These are phyloP conservation scores for Pristionchus arcanus DNA, from an alignment of 2,888 invertebrate genomes.

Conservation along the genomic window DNA sequence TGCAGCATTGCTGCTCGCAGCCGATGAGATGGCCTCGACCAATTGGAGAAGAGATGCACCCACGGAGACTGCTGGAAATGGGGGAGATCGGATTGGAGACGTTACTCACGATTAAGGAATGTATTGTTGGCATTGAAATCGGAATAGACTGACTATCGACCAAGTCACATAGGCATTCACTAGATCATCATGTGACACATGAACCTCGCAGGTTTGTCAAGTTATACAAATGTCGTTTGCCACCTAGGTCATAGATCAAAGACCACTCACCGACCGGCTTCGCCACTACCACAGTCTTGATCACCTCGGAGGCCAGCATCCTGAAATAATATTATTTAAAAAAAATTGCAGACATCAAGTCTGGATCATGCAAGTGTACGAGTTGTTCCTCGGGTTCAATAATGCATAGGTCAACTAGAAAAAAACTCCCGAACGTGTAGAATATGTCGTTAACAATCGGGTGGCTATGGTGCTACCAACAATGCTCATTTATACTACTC, in stretches of 20 bases:
- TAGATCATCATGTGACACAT: neutral
- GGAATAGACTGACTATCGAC: neutral
- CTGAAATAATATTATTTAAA: conserved; percentile 1
- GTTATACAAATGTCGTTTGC: neutral
- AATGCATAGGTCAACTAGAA: too few relatives aligned
- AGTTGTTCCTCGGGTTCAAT: too few relatives aligned
- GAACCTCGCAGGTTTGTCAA: neutral
- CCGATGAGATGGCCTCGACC: conserved; percentile 62
- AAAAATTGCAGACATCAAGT: neutral
- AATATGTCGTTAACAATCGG: too few relatives aligned
- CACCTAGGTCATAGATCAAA: neutral
- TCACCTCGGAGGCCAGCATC: conserved; percentile 26
- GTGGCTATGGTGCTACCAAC: too few relatives aligned
- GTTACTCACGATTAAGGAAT: too few relatives aligned
- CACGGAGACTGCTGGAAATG: conserved; percentile 19
- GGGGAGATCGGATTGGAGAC: too few relatives aligned
- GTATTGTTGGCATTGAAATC: neutral
- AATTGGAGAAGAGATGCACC: conserved; percentile 29
- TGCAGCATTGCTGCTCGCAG: conserved; percentile 62
- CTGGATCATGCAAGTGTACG: too few relatives aligned
- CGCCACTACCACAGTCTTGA: neutral
- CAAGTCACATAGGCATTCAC: neutral
- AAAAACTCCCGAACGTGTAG: too few relatives aligned
- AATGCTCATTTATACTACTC: too few relatives aligned
- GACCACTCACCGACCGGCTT: neutral